Evolutionary conservation across 1,140 invertebrate species (phyloP).

Genomic region (Pomacea maculata): DNA sequence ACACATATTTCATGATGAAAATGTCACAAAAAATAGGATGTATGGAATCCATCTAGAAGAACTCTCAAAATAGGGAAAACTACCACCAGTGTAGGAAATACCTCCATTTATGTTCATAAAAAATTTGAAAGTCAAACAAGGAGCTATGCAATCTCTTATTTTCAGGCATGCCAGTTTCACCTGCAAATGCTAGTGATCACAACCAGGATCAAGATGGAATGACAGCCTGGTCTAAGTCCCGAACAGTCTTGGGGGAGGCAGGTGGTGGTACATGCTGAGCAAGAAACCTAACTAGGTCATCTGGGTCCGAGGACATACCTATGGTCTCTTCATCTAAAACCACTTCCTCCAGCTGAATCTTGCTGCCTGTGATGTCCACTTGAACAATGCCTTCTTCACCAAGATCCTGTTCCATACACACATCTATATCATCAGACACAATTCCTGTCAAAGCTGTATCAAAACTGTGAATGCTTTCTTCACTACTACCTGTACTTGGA

Average conservation of each 20-base stretch:
- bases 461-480: neutral
- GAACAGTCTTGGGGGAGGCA: neutral
- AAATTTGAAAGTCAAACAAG: too few species aligned
- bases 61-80: too few species aligned
- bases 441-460: slow-evolving; percentile 15
- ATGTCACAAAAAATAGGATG: too few species aligned
- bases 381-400: slow-evolving; percentile 42
- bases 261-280: slow-evolving; percentile 26
- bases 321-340: slow-evolving; percentile 37
- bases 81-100: too few species aligned
- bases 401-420: slow-evolving; percentile 49
- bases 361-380: slow-evolving; percentile 47
- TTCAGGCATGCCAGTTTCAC: too few species aligned
- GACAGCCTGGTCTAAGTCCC: too few species aligned
- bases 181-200: too few species aligned
- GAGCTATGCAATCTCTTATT: too few species aligned
- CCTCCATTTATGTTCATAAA: too few species aligned
- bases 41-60: too few species aligned
- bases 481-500: neutral
- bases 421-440: slow-evolving; percentile 26
- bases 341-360: slow-evolving; percentile 46
- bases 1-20: too few species aligned
- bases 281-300: slow-evolving; percentile 43
- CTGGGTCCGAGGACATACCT: slow-evolving; percentile 39
- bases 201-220: too few species aligned